Base-by-base conservation (phyloP, 2,113 vertebrate species). In the Mesembrinibis cayennensis region DNA sequence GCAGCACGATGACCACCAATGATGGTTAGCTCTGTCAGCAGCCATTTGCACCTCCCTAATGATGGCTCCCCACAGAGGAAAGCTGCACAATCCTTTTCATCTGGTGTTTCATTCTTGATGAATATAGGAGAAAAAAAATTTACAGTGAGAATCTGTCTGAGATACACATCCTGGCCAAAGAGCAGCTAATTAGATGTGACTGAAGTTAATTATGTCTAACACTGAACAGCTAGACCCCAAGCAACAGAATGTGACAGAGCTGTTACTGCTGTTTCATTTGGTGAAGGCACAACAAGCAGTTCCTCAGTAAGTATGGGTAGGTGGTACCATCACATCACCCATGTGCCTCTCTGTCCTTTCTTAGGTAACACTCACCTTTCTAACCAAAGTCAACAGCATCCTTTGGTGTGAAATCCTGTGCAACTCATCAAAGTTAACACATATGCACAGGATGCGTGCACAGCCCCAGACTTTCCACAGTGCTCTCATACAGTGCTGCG, bases 371-470 rank as follows among this genome's bases (percentile, higher is more conserved):
- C 16, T 78, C 13, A 66, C 13, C 40, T 13, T 14, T 49, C 49
- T 32, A 56, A 45, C 9, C 29, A 70, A 73, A 86, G 40, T 5
- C 29, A 80, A 4, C 36, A 67, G 50, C 53, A 65, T 27, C 44
- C 42, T 47, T 86, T 21, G 20, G 10, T 59, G 38, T 18, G 36
- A 77, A 90, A 76, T 36, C 52, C 52, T 63, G 9, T 44, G 42
- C 23, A 59, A 25, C 29, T 22, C 19, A 32, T 29, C 61, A 63
- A 49, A 86, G 53, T 23, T 6, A 44, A 42, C 11, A 25, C 1
- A 5, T 3, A 19, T 0, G 3, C 14, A 11, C 11, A 38, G 12
- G 9, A 5, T 13, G 13, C 1, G 0, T 9, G 42, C 7, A 23
- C 52, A 56, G 5, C 13, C 49, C 66, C 45, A 1, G 2, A 6